These are phyloP conservation scores for Chlorops oryzae DNA, from an alignment of 1,140 invertebrate genomes.

Conservation along the genomic window DNA sequence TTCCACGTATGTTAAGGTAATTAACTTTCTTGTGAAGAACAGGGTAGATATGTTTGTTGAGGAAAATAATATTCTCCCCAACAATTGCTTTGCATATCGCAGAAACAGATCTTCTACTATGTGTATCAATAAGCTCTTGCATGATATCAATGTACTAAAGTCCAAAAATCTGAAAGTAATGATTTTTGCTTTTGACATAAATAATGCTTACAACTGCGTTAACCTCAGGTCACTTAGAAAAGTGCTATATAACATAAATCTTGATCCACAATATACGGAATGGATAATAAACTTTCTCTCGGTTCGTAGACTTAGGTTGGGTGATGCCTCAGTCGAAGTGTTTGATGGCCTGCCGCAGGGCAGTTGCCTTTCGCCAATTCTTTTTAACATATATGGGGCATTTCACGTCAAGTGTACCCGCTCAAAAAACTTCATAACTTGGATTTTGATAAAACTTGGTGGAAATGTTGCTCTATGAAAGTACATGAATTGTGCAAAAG, in stretches of 20 bases:
- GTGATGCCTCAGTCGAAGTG: not conserved
- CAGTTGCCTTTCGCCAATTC: not conserved
- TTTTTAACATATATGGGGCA: not conserved
- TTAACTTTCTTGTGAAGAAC: not conserved
- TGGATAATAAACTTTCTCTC: not conserved
- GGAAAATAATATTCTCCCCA: not conserved
- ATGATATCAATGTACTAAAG: not conserved
- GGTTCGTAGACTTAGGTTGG: not conserved
- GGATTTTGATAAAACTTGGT: too few relatives aligned
- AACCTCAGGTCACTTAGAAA: not conserved
- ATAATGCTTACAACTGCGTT: not conserved
- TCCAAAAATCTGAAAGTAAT: not conserved
- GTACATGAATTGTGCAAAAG: too few relatives aligned
- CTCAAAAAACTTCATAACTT: too few relatives aligned
- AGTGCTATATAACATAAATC: not conserved
- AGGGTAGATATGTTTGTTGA: not conserved
- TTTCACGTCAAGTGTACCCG: too few relatives aligned
- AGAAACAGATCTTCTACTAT: not conserved
- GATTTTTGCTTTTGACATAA: not conserved
- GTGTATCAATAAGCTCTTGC: constrained; percentile 1
- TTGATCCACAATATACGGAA: not conserved
- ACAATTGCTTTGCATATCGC: not conserved
- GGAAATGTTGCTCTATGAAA: too few relatives aligned
- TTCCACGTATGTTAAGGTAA: not conserved
- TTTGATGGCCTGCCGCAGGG: constrained; percentile 2